Evolutionary conservation across 2,113 vertebrate genomes (phyloP).

Genomic region (Prionailurus viverrinus): DNA sequence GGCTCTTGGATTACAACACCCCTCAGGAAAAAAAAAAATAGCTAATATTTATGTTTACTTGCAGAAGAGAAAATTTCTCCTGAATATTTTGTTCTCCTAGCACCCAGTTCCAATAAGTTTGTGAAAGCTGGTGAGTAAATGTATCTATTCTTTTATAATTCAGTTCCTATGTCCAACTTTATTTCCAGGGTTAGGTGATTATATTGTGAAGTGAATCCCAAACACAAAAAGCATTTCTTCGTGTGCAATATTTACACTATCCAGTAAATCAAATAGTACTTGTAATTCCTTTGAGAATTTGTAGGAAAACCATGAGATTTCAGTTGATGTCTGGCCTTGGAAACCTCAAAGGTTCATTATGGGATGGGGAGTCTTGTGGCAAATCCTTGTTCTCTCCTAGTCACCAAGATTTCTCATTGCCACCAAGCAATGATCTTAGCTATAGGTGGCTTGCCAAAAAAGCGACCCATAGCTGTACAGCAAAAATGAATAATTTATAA

Average conservation of each 20-base stretch:
- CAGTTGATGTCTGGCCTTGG: not conserved
- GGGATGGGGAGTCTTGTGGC: not conserved
- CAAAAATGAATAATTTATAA: not conserved
- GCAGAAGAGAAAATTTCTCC: constrained; percentile 23
- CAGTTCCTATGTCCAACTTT: not conserved
- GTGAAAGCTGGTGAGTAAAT: not conserved
- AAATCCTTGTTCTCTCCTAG: not conserved
- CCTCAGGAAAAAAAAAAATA: not conserved
- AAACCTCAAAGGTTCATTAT: not conserved
- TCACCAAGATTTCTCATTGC: not conserved
- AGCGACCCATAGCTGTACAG: not conserved
- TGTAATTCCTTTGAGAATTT: not conserved
- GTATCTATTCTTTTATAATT: not conserved
- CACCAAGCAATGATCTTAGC: not conserved
- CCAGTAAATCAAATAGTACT: not conserved
- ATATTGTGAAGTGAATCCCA: not conserved
- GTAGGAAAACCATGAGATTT: not conserved
- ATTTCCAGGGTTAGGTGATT: not conserved
- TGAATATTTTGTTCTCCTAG: not conserved
- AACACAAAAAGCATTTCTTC: not conserved
- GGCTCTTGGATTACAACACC: not conserved
- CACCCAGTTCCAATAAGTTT: not conserved
- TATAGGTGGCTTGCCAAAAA: not conserved
- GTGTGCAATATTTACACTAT: not conserved
- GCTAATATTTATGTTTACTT: not conserved